Conservation (phyloP, 2,888 invertebrate genomes). For the Capitulum mitella region DNA sequence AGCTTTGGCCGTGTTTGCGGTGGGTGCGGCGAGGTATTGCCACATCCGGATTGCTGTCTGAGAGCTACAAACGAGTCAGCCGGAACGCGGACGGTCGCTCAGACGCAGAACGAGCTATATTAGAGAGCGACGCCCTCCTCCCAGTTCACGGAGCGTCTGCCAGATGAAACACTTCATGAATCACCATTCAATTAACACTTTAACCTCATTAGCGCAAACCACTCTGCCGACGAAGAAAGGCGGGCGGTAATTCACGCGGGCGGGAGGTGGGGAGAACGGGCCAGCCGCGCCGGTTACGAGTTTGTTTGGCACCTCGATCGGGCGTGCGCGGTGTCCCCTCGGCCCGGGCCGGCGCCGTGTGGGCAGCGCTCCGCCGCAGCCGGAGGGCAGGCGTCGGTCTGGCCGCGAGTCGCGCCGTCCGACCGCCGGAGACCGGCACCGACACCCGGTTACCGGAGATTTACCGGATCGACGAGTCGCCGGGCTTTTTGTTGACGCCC, state of each 20-base stretch:
- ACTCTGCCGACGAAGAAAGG: background rate
- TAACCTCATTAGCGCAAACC: conserved; percentile 19
- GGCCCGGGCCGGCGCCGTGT: no score
- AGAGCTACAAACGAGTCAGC: background rate
- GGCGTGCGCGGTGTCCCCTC: background rate
- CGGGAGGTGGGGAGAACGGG: background rate
- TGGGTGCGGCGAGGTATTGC: background rate
- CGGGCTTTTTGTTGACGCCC: background rate
- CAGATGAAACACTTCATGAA: conserved; percentile 18
- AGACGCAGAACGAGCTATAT: background rate
- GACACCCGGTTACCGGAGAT: background rate
- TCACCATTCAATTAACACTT: conserved; percentile 15
- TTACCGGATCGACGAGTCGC: background rate
- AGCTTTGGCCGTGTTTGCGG: background rate
- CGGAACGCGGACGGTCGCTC: background rate
- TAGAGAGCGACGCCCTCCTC: background rate
- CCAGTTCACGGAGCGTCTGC: background rate
- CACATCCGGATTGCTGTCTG: background rate
- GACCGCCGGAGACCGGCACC: no score
- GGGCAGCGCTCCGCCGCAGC: no score
- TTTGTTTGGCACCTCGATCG: background rate
- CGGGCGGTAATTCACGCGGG: background rate
- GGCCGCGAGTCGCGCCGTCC: no score
- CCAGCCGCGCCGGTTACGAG: background rate
- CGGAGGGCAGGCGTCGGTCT: no score